Conservation (phyloP, 1,140 invertebrate species). For the Lethocerus indicus region DNA sequence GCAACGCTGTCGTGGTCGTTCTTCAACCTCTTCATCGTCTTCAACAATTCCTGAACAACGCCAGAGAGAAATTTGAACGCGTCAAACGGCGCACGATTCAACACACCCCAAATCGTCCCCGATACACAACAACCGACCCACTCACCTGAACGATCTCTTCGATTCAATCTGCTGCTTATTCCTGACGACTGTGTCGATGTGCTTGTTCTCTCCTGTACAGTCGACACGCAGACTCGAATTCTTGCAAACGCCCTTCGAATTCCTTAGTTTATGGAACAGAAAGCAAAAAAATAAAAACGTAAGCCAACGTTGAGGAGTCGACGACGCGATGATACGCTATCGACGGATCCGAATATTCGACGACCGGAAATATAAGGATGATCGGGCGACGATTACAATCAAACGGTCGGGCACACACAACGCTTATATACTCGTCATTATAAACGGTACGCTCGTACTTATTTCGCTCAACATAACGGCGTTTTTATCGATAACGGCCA, state of each 20-base stretch:
- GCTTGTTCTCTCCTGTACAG: slow-evolving; percentile 50
- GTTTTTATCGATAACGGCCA: too few species aligned
- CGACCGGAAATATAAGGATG: too few species aligned
- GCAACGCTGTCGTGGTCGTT: too few species aligned
- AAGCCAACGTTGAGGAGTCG: not conserved
- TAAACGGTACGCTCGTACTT: too few species aligned
- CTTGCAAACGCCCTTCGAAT: slow-evolving; percentile 48
- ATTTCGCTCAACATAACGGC: too few species aligned
- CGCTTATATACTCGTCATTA: too few species aligned
- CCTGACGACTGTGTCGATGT: slow-evolving; percentile 51
- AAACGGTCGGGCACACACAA: too few species aligned
- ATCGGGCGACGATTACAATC: too few species aligned
- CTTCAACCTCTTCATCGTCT: not conserved
- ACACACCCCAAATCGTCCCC: not conserved
- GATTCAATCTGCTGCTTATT: slow-evolving; percentile 53
- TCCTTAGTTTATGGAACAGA: slow-evolving; percentile 21
- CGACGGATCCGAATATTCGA: too few species aligned
- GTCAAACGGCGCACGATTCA: not conserved
- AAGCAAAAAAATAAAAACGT: slow-evolving; percentile 1
- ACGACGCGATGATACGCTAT: too few species aligned
- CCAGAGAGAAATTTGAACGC: not conserved
- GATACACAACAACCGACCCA: slow-evolving; percentile 10
- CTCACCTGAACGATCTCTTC: slow-evolving; percentile 49
- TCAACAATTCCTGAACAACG: not conserved
- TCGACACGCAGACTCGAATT: slow-evolving; percentile 39